Conservation (phyloP, 2,113 vertebrate genomes). For the Carassius carassius region DNA sequence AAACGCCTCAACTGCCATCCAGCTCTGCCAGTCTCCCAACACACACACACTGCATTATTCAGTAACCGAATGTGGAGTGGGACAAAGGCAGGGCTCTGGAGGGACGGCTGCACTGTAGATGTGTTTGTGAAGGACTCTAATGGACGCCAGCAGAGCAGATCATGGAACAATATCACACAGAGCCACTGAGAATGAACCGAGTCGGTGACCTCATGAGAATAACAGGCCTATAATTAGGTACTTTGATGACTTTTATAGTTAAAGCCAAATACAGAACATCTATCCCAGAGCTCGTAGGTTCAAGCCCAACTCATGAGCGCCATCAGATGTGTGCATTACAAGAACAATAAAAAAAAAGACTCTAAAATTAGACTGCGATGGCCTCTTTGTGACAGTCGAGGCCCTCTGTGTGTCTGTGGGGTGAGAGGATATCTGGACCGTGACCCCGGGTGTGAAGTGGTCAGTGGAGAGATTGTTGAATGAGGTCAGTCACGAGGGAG, state of each 20-base stretch:
- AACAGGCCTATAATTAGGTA: not conserved
- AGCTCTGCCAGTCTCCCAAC: slow-evolving; percentile 20
- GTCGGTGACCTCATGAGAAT: not conserved
- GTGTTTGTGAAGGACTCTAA: slow-evolving; percentile 22
- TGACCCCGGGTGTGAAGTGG: slow-evolving; percentile 10
- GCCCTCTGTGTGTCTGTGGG: not conserved
- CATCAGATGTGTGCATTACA: not conserved
- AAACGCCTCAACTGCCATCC: slow-evolving; percentile 27
- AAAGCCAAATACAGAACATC: not conserved
- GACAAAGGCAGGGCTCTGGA: slow-evolving; percentile 30
- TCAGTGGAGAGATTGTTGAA: slow-evolving; percentile 4
- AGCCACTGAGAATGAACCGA: not conserved
- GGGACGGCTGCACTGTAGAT: not conserved
- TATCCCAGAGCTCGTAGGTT: not conserved
- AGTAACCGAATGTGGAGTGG: slow-evolving; percentile 38
- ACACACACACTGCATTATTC: slow-evolving; percentile 35
- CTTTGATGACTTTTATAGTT: not conserved
- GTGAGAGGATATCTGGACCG: slow-evolving; percentile 32
- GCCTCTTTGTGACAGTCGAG: not conserved
- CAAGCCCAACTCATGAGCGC: too few relatives aligned
- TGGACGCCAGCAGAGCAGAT: not conserved
- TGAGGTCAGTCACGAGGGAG: slow-evolving; percentile 27
- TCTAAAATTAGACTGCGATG: not conserved
- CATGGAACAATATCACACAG: not conserved
- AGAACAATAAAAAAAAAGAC: not conserved